These are phyloP conservation scores for Mamestra brassicae DNA, from an alignment of 2,888 invertebrate species.

Conservation along the genomic window DNA sequence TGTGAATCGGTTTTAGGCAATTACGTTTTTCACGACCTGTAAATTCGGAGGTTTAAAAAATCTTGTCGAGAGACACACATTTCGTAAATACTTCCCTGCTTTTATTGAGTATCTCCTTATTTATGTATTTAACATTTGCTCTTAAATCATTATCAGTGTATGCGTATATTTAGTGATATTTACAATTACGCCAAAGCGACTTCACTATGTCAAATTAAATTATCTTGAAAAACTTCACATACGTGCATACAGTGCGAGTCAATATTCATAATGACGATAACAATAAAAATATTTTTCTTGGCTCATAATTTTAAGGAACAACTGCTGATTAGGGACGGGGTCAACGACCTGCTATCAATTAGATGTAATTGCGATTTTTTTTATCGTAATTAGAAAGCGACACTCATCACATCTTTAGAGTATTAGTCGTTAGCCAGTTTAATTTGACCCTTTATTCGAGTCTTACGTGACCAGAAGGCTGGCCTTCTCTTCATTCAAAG, in stretches of 20 bases:
- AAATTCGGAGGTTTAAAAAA: slow-evolving; percentile 28
- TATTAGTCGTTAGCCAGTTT: too few species aligned
- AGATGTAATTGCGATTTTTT: not conserved
- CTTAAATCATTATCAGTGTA: not conserved
- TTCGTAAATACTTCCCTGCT: not conserved
- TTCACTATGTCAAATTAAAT: not conserved
- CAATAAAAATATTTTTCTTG: not conserved
- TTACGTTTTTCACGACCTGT: slow-evolving; percentile 41
- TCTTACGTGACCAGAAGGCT: too few species aligned
- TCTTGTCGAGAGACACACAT: not conserved
- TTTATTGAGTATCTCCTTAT: not conserved
- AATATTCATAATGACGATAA: not conserved
- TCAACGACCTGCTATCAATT: not conserved
- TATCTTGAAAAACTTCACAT: too few species aligned
- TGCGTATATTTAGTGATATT: not conserved
- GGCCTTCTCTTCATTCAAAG: too few species aligned
- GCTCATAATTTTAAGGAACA: not conserved
- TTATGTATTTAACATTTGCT: not conserved
- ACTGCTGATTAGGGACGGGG: not conserved
- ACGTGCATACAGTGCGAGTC: too few species aligned
- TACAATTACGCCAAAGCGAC: not conserved
- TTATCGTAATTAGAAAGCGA: not conserved
- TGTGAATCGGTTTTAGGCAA: slow-evolving; percentile 24
- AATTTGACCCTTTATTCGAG: too few species aligned
- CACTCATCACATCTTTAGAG: not conserved